Base-by-base conservation (phyloP, 2,888 invertebrate species). In the Lutraria lutraria region DNA sequence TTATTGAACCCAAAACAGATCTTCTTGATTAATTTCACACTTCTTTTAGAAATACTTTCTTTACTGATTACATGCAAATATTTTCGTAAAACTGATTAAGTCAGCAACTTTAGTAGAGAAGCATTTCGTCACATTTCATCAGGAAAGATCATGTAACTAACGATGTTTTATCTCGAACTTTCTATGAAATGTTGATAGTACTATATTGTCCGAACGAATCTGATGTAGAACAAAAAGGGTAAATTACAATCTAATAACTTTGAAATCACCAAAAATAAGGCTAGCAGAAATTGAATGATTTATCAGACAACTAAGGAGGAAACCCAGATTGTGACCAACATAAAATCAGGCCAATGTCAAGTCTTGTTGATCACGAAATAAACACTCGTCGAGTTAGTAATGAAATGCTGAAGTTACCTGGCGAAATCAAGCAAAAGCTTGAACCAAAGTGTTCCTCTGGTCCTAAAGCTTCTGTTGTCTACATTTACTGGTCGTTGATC, bases 391-490 rank as follows among this genome's bases (percentile, higher is more conserved):
- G 31, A 76, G 76, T n/a, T 54, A 72, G 54, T 1, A 54, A 31
- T 54, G n/a, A 86, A 83, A 87, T 54, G 54, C 29, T 80, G 13
- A 52, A 80, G 91, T 92, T 93, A 95, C 95, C 95, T 94, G 93
- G 92, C 93, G 93, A 93, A 92, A 93, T 91, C 92, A 93, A 94
- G 95, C 93, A 92, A 93, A 93, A 93, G 93, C 93, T 93, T 93
- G 93, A 94, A 94, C 94, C 93, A 95, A 94, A 93, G 93, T 92
- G 92, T 93, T 94, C 94, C 94, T 94, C 93, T 93, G 95, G 95
- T 94, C 94, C 95, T 92, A 89, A 34, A 90, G 94, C 93, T 91
- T 92, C 79, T 89, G 82, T 87, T 89, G 68, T 83, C 91, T 92
- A 92, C 93, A 93, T 93, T 90, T 94, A 94, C 90, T 94, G 93